phyloP scores from a whole-genome alignment of 2,797 vertebrate genomes.

The Hyperoplus immaculatus region DNA sequence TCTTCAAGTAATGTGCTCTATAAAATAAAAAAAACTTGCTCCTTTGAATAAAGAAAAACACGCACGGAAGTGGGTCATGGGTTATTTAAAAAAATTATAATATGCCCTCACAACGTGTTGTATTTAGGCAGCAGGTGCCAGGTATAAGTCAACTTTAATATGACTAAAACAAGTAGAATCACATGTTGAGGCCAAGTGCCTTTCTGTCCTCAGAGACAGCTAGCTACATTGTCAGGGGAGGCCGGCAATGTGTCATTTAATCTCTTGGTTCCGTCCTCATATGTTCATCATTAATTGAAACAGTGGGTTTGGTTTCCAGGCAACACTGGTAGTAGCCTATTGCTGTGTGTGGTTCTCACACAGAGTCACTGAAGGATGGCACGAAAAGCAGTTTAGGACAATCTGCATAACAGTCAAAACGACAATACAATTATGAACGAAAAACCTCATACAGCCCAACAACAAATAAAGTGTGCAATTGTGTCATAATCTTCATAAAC shows the following conservation, averaged over 20 bases:
- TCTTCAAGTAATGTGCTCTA: background rate
- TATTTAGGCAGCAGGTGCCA: background rate
- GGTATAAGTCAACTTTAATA: constrained; percentile 9
- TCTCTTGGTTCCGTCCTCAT: constrained; percentile 37
- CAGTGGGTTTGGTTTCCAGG: constrained; percentile 62
- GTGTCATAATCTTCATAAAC: background rate
- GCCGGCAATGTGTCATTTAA: constrained; percentile 62
- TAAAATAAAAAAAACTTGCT: background rate
- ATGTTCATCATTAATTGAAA: constrained; percentile 79
- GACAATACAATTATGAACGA: background rate
- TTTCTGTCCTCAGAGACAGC: constrained; percentile 37
- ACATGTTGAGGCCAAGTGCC: constrained; percentile 22
- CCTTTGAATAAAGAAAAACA: background rate
- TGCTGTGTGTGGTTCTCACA: constrained; percentile 18
- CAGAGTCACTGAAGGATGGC: constrained; percentile 26
- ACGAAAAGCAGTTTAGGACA: constrained; percentile 4
- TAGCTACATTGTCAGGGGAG: constrained; percentile 45
- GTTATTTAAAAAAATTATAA: background rate
- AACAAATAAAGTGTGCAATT: background rate
- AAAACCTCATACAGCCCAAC: background rate
- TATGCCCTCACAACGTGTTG: constrained; percentile 2
- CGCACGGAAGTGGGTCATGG: background rate
- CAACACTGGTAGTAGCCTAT: background rate
- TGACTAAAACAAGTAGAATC: constrained; percentile 18
- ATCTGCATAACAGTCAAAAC: constrained; percentile 14